A percentile compares a stretch with the other conserved stretches of the same genome.
phyloP scores from a whole-genome alignment of 2,797 vertebrate species.

The Valencia hispanica region DNA sequence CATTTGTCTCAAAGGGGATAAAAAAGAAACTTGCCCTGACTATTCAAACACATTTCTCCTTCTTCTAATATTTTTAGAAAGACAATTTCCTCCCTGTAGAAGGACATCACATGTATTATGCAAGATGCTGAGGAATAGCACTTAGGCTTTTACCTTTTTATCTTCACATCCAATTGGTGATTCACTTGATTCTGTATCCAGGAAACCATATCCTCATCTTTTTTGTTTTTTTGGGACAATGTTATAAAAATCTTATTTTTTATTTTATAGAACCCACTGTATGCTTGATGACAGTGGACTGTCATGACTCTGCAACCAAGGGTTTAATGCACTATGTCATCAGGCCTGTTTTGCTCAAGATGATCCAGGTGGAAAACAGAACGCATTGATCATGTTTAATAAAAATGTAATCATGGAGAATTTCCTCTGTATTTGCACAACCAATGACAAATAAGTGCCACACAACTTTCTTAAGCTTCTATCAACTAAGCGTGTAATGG shows the following conservation, averaged over 20 bases:
- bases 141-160: slow-evolving; percentile 52
- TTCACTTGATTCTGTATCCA: slow-evolving; percentile 47
- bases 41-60: slow-evolving; percentile 57
- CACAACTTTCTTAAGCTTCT: too few relatives aligned
- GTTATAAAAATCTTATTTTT: neutral
- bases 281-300: neutral
- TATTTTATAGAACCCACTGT: neutral
- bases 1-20: neutral
- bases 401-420: neutral
- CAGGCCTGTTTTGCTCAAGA: neutral
- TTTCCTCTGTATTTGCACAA: neutral
- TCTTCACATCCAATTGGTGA: slow-evolving; percentile 41
- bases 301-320: neutral
- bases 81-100: slow-evolving; percentile 61
- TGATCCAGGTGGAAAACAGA: neutral
- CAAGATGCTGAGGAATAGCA: slow-evolving; percentile 44
- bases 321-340: neutral
- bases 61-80: slow-evolving; percentile 69
- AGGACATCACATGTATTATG: slow-evolving; percentile 66
- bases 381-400: neutral
- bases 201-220: slow-evolving; percentile 9
- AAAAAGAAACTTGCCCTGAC: neutral
- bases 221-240: slow-evolving; percentile 1
- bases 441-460: neutral
- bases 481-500: too few relatives aligned